Evolutionary conservation across 2,797 vertebrate species (phyloP), one percentile per base, ranked within the genome.

Genomic region (Acanthurus tractus): DNA sequence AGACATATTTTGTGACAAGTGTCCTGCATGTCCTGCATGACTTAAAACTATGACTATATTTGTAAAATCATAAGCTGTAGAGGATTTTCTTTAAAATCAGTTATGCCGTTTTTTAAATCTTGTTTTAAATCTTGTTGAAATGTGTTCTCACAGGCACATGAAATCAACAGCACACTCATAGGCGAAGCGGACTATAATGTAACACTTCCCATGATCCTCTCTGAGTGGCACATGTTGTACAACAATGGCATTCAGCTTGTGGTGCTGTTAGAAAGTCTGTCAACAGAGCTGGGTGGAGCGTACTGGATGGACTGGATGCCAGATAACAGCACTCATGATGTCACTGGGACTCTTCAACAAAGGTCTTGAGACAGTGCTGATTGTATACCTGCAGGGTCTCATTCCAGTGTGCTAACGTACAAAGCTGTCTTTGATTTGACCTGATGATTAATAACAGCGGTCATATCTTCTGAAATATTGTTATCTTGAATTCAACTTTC

Each of bases 171-270:
- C 6, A 45, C 36, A 25, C 1, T 93, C 34, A 63, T 57, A 3
- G 70, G 75, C 8, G 48, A 44, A 45, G 18, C 6, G 20, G 65
- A 69, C 15, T 25, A 83, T 70, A 92, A 84, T 1, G 81, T 90
- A 22, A 94, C 93, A 2, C 88, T 93, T 57, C 81, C 92, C 44
- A 90, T 88, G 89, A 85, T 96, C 63, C 90, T 96, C 36, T 88
- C 89, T 6, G 92, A 94, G 81, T 95, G 94, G 94, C 90, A 94
- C 7, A 59, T 61, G 23, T 69, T 96, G 45, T 63, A 17, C 6
- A 84, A 71, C 15, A 68, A 64, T 46, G 85, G 58, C 15, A 0
- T 74, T 59, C 45, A 87, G n/a, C 87, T 93, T 22, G 46, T 3
- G 9, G 9, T 1, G 22, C 5, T 78, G 20, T 11, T 85, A 8